Evolutionary conservation across 2,888 invertebrate species (phyloP), one percentile per base, ranked within the genome.

Genomic region (Elaeidobius kamerunicus): DNA sequence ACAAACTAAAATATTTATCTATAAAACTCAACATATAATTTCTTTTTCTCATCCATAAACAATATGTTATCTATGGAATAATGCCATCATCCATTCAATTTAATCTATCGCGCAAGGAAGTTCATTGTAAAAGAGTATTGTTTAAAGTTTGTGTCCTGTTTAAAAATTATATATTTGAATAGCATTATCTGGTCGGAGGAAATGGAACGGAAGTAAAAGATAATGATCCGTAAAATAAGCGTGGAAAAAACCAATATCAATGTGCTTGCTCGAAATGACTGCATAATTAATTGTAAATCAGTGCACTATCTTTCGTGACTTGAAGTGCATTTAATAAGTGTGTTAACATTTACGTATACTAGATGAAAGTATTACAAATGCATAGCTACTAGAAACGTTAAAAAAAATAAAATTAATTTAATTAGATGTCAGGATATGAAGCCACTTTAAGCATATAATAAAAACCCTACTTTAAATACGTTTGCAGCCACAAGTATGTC

Each of bases 161-260:
- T 41, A 35, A 23, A 9, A 30, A 23, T 14, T 27, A 35, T 15
- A 41, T 38, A 44, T 44, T 43, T 43, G 30, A 38, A 36, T 28
- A 43, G 17, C 15, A 14, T 43, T 50, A 43, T 50, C 50, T 17
- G n/a, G 43, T 14, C 14, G 34, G 18, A 42, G 35, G 42, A 42
- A 44, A 38, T 18, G 20, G 38, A 34, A 28, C 38, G 50, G 50
- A 50, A 42, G 38, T 43, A 20, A 43, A 40, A 12, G 42, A 43
- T 50, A 30, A 50, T 15, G 38, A 35, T 28, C 27, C 42, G n/a
- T 16, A 49, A 35, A 40, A 18, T 30, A 9, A 23, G 30, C 17
- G 17, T 16, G 3, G 16, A 16, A 41, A 12, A 2, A 9, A 2
- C 12, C 12, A 40, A 6, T 40, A 19, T 12, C 15, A 20, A 20